phyloP scores from a whole-genome alignment of 2,797 vertebrate species.

The Poliocrania exsul region DNA sequence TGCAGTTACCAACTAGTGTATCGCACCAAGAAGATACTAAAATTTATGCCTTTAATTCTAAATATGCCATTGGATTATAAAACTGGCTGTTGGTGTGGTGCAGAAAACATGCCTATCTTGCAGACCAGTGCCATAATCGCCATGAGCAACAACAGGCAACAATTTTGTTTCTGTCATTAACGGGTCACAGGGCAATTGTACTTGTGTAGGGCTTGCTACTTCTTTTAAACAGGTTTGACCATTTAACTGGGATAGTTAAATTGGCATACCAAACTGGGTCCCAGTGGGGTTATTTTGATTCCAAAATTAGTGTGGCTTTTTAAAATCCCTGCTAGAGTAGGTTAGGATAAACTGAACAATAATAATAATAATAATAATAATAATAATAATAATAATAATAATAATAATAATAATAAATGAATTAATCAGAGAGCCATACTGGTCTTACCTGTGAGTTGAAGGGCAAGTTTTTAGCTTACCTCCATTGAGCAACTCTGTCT shows the following conservation, averaged over 20 bases:
- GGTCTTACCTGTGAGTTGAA: background rate
- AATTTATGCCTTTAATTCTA: conserved; percentile 5
- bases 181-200: background rate
- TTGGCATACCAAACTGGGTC: background rate
- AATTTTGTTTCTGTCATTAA: background rate
- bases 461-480: background rate
- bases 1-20: background rate
- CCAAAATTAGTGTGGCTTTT: background rate
- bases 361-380: background rate
- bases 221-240: background rate
- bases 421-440: background rate
- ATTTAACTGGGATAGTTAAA: background rate
- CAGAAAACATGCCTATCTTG: background rate
- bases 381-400: background rate
- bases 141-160: background rate
- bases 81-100: background rate
- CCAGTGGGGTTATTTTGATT: background rate
- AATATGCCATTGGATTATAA: background rate
- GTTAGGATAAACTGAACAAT: background rate
- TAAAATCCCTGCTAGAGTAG: background rate
- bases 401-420: background rate
- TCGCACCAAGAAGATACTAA: background rate
- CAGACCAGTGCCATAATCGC: background rate
- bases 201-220: background rate
- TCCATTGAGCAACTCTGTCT: background rate